These are phyloP conservation scores for Elaeidobius kamerunicus DNA, from an alignment of 2,888 invertebrate genomes.

Conservation along the genomic window DNA sequence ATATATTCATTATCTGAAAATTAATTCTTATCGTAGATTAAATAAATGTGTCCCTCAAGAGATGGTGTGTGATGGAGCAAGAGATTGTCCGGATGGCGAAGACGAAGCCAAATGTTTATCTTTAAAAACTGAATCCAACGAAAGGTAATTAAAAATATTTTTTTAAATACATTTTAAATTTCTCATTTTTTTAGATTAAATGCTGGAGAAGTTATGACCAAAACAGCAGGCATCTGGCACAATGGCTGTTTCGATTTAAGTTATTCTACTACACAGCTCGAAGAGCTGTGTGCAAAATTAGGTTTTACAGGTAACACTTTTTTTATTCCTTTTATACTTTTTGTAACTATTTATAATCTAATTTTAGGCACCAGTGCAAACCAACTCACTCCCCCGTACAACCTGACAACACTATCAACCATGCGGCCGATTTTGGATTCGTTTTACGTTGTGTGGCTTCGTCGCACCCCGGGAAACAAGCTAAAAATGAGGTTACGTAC, in stretches of 20 bases:
- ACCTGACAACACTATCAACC: conserved; percentile 25
- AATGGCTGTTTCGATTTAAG: conserved; percentile 62
- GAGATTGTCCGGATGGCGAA: conserved; percentile 70
- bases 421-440: conserved; percentile 37
- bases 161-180: conserved; percentile 7
- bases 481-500: conserved; percentile 40
- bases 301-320: conserved; percentile 57
- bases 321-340: background rate
- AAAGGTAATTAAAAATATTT: conserved; percentile 23
- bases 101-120: conserved; percentile 68
- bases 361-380: conserved; percentile 53
- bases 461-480: conserved; percentile 32
- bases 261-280: conserved; percentile 55
- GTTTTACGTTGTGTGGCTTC: conserved; percentile 44
- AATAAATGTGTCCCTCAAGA: conserved; percentile 67
- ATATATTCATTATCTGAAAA: background rate
- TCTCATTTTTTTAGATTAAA: conserved; percentile 41
- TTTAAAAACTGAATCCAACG: conserved; percentile 44
- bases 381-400: conserved; percentile 33
- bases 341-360: background rate
- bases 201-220: conserved; percentile 64
- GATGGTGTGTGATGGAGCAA: conserved; percentile 71
- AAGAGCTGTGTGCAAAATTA: conserved; percentile 60
- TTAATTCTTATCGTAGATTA: conserved; percentile 38
- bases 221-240: conserved; percentile 68